These are phyloP conservation scores for Pseudomyrmex dendroicus DNA, from an alignment of 1,140 invertebrate genomes.

Conservation along the genomic window DNA sequence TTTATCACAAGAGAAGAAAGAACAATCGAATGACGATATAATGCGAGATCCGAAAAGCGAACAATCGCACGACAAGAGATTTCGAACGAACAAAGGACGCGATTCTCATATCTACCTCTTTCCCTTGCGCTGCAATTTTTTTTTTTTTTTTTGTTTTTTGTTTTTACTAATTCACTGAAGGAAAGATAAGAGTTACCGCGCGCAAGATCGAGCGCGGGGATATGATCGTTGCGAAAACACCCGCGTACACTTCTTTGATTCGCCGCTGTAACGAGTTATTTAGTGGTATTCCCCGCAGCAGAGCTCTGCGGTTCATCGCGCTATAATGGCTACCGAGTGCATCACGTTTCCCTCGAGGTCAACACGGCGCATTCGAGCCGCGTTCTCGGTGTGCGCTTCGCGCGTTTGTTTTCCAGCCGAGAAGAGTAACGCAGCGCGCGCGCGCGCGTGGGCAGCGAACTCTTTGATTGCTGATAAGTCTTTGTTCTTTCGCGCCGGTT, in stretches of 20 bases:
- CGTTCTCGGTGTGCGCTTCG: conserved; percentile 34
- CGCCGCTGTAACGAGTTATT: conserved; percentile 60
- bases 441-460: conserved; percentile 21
- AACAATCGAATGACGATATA: too few species aligned
- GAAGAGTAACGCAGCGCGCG: conserved; percentile 3
- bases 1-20: neutral
- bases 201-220: conserved; percentile 26
- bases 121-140: conserved; percentile 7
- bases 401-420: conserved; percentile 46
- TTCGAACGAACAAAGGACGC: neutral
- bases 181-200: conserved; percentile 40
- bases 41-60: neutral
- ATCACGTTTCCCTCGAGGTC: conserved; percentile 59
- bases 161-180: conserved; percentile 51
- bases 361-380: conserved; percentile 37
- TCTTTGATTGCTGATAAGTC: conserved; percentile 35
- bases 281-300: conserved; percentile 52
- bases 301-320: conserved; percentile 55
- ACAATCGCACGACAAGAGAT: conserved; percentile 4
- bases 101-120: conserved; percentile 19
- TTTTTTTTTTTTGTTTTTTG: conserved; percentile 9
- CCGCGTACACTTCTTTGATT: conserved; percentile 49
- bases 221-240: conserved; percentile 55
- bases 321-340: conserved; percentile 60
- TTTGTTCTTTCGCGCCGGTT: conserved; percentile 1